These are phyloP conservation scores for Nephrotoma flavescens DNA, from an alignment of 2,888 invertebrate species.

Conservation along the genomic window DNA sequence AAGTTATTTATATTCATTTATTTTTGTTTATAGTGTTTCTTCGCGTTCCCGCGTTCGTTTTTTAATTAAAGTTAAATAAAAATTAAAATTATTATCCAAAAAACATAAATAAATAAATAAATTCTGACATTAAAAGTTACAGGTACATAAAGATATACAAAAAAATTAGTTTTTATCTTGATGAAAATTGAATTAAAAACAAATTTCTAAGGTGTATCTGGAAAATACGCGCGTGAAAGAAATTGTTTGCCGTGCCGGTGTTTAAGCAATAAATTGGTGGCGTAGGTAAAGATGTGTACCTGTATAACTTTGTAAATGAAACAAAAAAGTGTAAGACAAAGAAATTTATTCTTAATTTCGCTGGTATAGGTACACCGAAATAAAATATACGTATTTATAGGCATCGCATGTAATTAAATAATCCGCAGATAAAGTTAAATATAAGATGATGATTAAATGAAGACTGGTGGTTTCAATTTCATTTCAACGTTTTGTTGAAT, in stretches of 20 bases:
- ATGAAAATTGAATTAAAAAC: not conserved
- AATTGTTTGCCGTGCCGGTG: not conserved
- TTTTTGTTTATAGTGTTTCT: not conserved
- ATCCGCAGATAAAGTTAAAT: too few species aligned
- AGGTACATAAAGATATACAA: not conserved
- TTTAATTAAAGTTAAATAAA: not conserved
- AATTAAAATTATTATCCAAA: not conserved
- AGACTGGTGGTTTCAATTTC: too few species aligned
- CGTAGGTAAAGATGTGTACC: not conserved
- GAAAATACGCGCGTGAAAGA: not conserved
- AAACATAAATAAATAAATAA: not conserved
- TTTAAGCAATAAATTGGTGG: not conserved
- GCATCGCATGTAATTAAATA: too few species aligned
- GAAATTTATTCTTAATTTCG: too few species aligned
- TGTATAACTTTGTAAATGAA: too few species aligned
- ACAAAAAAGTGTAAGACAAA: too few species aligned
- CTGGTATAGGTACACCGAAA: too few species aligned
- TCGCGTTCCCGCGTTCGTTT: not conserved
- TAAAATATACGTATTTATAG: too few species aligned
- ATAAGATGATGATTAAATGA: too few species aligned
- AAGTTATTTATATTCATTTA: not conserved
- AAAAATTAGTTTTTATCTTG: not conserved
- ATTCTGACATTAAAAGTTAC: not conserved
- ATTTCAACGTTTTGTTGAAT: too few species aligned
- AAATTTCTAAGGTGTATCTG: not conserved